phyloP scores from a whole-genome alignment of 2,113 vertebrate genomes.

The Myanophis thanlyinensis region DNA sequence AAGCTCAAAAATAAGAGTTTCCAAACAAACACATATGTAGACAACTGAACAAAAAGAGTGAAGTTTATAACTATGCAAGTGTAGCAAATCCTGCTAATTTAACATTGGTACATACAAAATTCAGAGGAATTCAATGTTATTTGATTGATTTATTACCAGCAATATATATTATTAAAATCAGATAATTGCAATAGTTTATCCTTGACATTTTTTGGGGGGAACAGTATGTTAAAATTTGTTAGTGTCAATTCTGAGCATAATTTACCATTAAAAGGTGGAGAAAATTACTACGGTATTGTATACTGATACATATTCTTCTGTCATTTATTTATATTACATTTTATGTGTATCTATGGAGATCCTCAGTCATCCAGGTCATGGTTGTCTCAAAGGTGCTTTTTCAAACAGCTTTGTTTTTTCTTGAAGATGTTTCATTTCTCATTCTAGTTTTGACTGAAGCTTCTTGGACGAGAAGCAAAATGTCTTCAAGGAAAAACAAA shows the following conservation, averaged over 20 bases:
- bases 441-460: too few relatives aligned
- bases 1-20: not conserved
- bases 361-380: too few relatives aligned
- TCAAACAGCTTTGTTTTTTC: too few relatives aligned
- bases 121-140: not conserved
- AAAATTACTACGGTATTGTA: not conserved
- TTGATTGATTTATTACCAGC: not conserved
- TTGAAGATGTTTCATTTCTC: too few relatives aligned
- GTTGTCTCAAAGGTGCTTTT: too few relatives aligned
- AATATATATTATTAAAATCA: not conserved
- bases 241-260: not conserved
- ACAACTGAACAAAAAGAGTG: not conserved
- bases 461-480: too few relatives aligned
- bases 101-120: not conserved
- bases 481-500: too few relatives aligned
- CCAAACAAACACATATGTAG: too few relatives aligned
- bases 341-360: too few relatives aligned
- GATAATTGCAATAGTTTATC: not conserved
- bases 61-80: not conserved
- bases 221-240: not conserved
- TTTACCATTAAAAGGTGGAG: not conserved
- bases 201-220: not conserved
- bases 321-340: not conserved
- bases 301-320: not conserved
- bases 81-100: not conserved